Evolutionary conservation across 2,888 invertebrate species (phyloP).

Genomic region (Microchrysa polita): DNA sequence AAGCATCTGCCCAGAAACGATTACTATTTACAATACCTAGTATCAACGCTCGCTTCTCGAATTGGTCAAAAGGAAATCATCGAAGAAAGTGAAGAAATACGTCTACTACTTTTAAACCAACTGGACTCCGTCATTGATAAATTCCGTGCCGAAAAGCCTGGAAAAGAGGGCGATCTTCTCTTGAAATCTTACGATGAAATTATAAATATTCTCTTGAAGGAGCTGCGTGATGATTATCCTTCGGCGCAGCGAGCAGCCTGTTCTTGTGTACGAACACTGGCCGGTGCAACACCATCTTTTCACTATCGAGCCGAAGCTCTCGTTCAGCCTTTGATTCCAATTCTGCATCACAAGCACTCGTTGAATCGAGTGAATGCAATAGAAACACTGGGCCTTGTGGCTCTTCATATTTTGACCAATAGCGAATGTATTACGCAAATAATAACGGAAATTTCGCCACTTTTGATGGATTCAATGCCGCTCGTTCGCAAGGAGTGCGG

Average conservation of each 20-base stretch:
- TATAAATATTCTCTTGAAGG: slow-evolving; percentile 75
- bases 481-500: slow-evolving; percentile 81
- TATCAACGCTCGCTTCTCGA: slow-evolving; percentile 79
- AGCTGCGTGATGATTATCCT: slow-evolving; percentile 80
- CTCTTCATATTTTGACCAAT: slow-evolving; percentile 71
- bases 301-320: slow-evolving; percentile 78
- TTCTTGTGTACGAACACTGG: slow-evolving; percentile 73
- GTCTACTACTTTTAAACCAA: slow-evolving; percentile 74
- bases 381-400: slow-evolving; percentile 72
- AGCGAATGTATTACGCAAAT: slow-evolving; percentile 77
- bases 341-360: slow-evolving; percentile 84
- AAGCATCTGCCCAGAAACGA: slow-evolving; percentile 71
- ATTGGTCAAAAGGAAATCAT: slow-evolving; percentile 79
- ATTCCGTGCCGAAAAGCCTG: slow-evolving; percentile 67
- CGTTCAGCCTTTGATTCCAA: slow-evolving; percentile 76
- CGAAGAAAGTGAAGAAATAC: slow-evolving; percentile 81
- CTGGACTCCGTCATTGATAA: slow-evolving; percentile 73
- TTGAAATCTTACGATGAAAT: slow-evolving; percentile 68
- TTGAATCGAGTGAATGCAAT: slow-evolving; percentile 80
- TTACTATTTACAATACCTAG: slow-evolving; percentile 77
- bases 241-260: slow-evolving; percentile 84
- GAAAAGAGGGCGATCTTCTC: slow-evolving; percentile 65
- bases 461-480: slow-evolving; percentile 85
- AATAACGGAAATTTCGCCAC: slow-evolving; percentile 83
- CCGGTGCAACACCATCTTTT: slow-evolving; percentile 74